A percentile compares a stretch with the other conserved stretches of the same genome.
Conservation (phyloP, 2,888 invertebrate species). For the Nephrocerus scutellatus region DNA sequence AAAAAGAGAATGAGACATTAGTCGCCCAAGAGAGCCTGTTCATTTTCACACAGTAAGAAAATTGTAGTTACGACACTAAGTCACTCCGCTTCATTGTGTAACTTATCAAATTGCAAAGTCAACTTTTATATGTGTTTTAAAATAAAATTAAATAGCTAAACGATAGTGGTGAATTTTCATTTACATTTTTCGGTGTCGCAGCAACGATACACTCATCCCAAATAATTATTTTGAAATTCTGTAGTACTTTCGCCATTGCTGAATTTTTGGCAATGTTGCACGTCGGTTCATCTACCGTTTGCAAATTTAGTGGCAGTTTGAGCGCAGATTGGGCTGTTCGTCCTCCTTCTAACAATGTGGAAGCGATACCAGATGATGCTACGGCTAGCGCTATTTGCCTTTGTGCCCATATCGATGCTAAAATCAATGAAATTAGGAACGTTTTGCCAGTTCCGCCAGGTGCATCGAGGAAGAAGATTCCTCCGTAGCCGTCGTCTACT, state of each 20-base stretch:
- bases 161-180: too few relatives aligned
- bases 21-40: too few relatives aligned
- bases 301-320: slow-evolving; percentile 13
- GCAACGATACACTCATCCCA: slow-evolving; percentile 35
- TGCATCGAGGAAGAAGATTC: slow-evolving; percentile 5
- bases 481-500: slow-evolving; percentile 1
- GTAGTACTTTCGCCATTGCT: too few relatives aligned
- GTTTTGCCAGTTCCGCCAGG: slow-evolving; percentile 9
- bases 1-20: too few relatives aligned
- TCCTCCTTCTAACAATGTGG: slow-evolving; percentile 14
- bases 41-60: too few relatives aligned
- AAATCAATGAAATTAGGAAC: slow-evolving; percentile 6
- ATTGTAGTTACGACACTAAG: too few relatives aligned
- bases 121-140: too few relatives aligned
- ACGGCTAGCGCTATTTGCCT: slow-evolving; percentile 12
- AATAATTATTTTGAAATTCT: slow-evolving; percentile 14
- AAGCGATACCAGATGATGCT: slow-evolving; percentile 17
- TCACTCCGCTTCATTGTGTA: too few relatives aligned
- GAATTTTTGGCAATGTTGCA: slow-evolving; percentile 20
- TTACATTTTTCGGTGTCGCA: too few relatives aligned
- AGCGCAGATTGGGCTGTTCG: slow-evolving; percentile 14
- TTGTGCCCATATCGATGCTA: slow-evolving; percentile 7
- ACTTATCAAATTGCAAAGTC: too few relatives aligned
- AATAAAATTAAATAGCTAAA: too few relatives aligned
- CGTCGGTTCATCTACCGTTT: slow-evolving; percentile 11